Evolutionary conservation across 2,113 vertebrate genomes (phyloP), one percentile per base, ranked within the genome.

Genomic region (Ptychochromis oligacanthus): DNA sequence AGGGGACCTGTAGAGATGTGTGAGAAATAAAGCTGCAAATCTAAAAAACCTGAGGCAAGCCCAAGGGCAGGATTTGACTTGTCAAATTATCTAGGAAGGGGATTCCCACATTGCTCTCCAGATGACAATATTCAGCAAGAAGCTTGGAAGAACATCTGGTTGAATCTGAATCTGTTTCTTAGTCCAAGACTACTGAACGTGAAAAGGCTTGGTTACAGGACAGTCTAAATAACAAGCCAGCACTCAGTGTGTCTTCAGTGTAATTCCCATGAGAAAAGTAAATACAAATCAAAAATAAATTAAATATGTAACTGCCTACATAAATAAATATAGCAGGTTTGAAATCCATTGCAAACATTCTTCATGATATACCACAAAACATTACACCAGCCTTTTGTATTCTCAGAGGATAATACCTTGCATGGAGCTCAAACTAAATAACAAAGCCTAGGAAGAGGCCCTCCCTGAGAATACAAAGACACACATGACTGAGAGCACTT

Each of bases 391-490:
- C 40, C 55, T 9, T 9, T 57, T 80, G 84, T 61, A 22, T 52
- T 87, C 60, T 61, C 22, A 65, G 81, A 55, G 62, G 84, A 91
- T 81, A 88, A 86, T 70, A 90, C 79, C 54, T 55, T 76, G 26
- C 20, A 72, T 67, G 64, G 80, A 49, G 54, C 78, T 79, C 28
- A 17, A 52, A 58, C 18, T 59, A 24, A 22, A 85, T 57, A 92
- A 92, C 85, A 92, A 92, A 88, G 77, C 76, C 59, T 79, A 88
- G 90, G 88, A 92, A 89, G 88, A 85, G 87, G 88, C 83, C 88
- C 92, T 94, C 86, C 89, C 90, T 82, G 54, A 80, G 60, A 90
- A 92, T 20, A 91, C 89, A 91, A 94, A 89, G 85, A 87, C 31
- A 72, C 17, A 57, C 36, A 70, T 14, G 75, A 75, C 82, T 87